Evolutionary conservation across 2,113 vertebrate species (phyloP).

Genomic region (Gallinago paraguaiae): DNA sequence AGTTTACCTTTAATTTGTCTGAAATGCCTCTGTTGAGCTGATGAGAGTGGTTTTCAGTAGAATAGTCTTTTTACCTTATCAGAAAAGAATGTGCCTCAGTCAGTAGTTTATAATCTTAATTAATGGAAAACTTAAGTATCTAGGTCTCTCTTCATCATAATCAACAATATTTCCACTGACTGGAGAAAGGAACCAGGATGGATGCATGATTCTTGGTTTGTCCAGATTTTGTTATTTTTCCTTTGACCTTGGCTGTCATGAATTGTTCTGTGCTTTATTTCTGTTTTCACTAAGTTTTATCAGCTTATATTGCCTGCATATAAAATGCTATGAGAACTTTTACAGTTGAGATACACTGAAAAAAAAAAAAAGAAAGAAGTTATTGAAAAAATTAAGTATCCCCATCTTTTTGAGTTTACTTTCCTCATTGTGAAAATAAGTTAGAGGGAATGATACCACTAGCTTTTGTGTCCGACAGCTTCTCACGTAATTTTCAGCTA

Average conservation of each 20-base stretch:
- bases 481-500: neutral
- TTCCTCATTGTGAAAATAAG: neutral
- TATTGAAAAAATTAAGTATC: neutral
- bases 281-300: neutral
- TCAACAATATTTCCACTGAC: neutral
- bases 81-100: neutral
- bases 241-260: neutral
- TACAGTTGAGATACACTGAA: neutral
- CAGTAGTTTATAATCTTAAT: constrained; percentile 3
- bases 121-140: neutral
- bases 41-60: neutral
- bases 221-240: neutral
- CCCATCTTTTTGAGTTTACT: neutral
- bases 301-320: neutral
- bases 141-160: neutral
- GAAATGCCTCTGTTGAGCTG: neutral
- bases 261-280: neutral
- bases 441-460: neutral
- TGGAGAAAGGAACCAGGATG: neutral
- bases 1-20: neutral
- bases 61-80: neutral
- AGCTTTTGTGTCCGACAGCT: neutral
- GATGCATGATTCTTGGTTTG: neutral
- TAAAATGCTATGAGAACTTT: neutral
- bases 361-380: too few relatives aligned